These are phyloP conservation scores for Tauraco erythrolophus DNA, from an alignment of 2,113 vertebrate species.

Conservation along the genomic window DNA sequence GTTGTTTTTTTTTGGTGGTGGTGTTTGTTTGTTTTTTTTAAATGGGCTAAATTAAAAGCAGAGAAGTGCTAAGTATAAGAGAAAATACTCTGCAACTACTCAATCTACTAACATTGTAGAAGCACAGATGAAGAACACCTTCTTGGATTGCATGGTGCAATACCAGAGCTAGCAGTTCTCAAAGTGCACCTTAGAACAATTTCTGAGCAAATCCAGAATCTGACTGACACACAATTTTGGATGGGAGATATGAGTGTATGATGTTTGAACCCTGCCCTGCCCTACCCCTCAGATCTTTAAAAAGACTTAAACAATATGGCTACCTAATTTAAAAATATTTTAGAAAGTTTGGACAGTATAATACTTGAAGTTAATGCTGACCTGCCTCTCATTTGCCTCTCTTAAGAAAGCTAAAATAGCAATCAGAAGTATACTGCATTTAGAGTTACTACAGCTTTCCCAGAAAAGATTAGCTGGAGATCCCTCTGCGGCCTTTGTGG, in stretches of 20 bases:
- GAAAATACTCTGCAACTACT: neutral
- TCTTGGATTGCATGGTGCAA: neutral
- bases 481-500: neutral
- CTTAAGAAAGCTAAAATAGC: neutral
- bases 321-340: neutral
- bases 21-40: neutral
- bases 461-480: neutral
- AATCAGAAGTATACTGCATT: neutral
- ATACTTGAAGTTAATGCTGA: neutral
- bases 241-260: rapidly evolving
- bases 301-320: neutral
- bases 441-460: neutral
- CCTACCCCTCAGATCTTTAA: neutral
- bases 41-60: neutral
- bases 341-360: neutral
- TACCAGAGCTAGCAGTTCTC: neutral
- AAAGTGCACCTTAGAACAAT: neutral
- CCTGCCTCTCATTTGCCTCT: neutral
- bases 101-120: neutral
- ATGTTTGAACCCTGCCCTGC: neutral
- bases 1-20: no score
- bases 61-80: neutral
- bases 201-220: neutral
- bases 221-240: neutral
- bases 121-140: neutral